Evolutionary conservation across 1,140 invertebrate genomes (phyloP), one percentile per base, ranked within the genome.

Genomic region (Zaprionus capensis): DNA sequence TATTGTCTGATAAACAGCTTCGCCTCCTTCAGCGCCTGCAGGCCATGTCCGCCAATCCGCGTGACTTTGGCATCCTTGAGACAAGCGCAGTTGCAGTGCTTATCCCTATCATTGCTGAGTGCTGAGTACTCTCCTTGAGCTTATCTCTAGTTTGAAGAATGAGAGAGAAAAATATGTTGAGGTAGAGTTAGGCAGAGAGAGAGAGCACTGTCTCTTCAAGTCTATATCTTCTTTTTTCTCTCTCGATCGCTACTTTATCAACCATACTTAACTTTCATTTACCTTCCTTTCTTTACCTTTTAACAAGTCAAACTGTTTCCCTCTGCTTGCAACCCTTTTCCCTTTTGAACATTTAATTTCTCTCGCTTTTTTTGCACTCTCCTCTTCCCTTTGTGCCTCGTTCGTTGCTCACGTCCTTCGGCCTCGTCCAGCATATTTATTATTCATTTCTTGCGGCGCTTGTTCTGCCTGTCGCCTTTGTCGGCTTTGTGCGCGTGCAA

Each of bases 1-100:
- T 90, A 90, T 85, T 90, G 85, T 67, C 86, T 85, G 86, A 90
- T 90, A 91, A 90, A 82, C 85, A 90, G 86, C 72, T 17, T 5
- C 41, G 41, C 5, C 70, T 82, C 55, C 81, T 85, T 71, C 85
- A 90, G 86, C 72, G 80, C 57, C 81, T 85, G 63, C 61, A 71
- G 77, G 68, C 68, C 20, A 28, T 12, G 62, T 46, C 41, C 41
- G 28, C 41, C 20, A 24, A 15, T 15, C 22, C 73, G 49, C 74
- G 61, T 56, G 57, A 41, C 67, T 68, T 44, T 46, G 41, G n/a
- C 41, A 17, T 11, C 41, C 41, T 44, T 44, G n/a, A 44, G 41
- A 44, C 15, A n/a, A 41, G 15, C 38, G 15, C 15, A 15, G 5
- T n/a, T 44, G 41, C 41, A 6, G n/a, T 17, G 41, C 41, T 46